phyloP scores from a whole-genome alignment of 2,888 invertebrate species.

The Eilema griseolum region DNA sequence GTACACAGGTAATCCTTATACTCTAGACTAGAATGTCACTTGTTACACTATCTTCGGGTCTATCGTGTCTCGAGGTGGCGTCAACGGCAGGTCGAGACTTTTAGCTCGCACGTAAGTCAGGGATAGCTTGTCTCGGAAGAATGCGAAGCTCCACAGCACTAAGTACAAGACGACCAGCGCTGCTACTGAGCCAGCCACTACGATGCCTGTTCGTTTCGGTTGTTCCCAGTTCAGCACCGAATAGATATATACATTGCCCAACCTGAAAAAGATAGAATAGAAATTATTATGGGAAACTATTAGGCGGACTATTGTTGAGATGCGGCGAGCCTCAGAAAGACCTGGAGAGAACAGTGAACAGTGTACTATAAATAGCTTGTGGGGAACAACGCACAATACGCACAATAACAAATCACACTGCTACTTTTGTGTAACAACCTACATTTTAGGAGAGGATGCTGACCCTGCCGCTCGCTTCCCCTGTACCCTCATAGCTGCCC shows the following conservation, averaged over 20 bases:
- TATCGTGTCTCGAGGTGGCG: conserved; percentile 55
- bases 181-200: conserved; percentile 61
- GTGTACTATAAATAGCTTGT: too few relatives aligned
- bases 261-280: conserved; percentile 62
- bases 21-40: neutral
- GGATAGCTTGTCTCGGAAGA: conserved; percentile 69
- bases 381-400: too few relatives aligned
- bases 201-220: conserved; percentile 78
- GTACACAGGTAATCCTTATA: neutral
- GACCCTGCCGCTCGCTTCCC: too few relatives aligned
- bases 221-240: conserved; percentile 92
- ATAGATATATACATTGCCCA: conserved; percentile 90
- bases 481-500: too few relatives aligned
- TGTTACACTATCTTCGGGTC: conserved; percentile 1
- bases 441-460: too few relatives aligned
- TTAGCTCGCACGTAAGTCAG: conserved; percentile 61
- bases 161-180: conserved; percentile 67
- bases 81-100: conserved; percentile 65
- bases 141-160: conserved; percentile 63
- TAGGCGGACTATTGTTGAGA: too few relatives aligned
- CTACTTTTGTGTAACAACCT: too few relatives aligned
- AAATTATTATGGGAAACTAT: too few relatives aligned
- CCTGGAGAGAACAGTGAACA: too few relatives aligned
- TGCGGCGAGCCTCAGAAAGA: too few relatives aligned
- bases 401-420: too few relatives aligned